These are phyloP conservation scores for Cossypha polioptera DNA, from an alignment of 2,797 vertebrate species.

Conservation along the genomic window DNA sequence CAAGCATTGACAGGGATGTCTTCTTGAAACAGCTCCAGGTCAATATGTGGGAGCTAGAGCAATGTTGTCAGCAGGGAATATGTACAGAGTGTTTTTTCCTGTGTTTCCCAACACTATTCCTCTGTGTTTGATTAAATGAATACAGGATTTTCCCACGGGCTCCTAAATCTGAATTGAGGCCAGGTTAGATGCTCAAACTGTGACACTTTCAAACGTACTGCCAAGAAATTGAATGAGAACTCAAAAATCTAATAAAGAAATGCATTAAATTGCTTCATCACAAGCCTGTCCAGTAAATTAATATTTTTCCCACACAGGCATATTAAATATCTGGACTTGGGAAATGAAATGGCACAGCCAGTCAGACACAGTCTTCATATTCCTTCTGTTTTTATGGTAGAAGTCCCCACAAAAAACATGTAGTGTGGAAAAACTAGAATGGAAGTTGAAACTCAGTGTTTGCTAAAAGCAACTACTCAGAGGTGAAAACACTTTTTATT, in stretches of 20 bases:
- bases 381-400: neutral
- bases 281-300: neutral
- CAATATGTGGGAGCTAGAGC: neutral
- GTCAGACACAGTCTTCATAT: neutral
- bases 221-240: neutral
- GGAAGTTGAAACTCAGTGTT: neutral
- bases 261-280: neutral
- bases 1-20: neutral
- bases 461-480: neutral
- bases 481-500: neutral
- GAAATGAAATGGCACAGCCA: neutral
- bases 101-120: neutral
- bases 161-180: slow-evolving; percentile 4
- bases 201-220: neutral
- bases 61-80: neutral
- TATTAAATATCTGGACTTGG: neutral
- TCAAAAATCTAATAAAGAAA: neutral
- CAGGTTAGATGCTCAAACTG: slow-evolving; percentile 7
- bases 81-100: neutral
- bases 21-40: neutral
- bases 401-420: neutral
- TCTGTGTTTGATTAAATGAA: slow-evolving; percentile 1
- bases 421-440: neutral
- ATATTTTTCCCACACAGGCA: neutral
- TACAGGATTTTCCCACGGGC: neutral